These are phyloP conservation scores for Dicyrtomina minuta DNA, from an alignment of 2,888 invertebrate genomes.

Conservation along the genomic window DNA sequence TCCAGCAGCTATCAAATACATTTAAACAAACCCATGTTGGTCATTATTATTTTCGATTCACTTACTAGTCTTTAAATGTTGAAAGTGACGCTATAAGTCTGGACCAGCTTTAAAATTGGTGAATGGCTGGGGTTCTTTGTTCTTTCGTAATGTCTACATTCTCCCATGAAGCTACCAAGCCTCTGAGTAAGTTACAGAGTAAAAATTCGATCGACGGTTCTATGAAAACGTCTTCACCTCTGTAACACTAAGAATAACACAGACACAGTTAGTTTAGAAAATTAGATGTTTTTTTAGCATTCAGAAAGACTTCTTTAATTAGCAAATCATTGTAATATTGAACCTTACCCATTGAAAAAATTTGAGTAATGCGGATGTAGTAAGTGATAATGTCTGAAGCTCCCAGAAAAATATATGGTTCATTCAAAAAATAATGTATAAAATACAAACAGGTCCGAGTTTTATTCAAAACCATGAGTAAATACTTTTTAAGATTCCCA, in stretches of 20 bases:
- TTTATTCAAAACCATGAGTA: too few species aligned
- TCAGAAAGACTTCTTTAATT: background rate
- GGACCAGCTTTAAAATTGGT: slow-evolving; percentile 23
- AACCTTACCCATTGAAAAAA: slow-evolving; percentile 26
- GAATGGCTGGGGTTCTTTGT: slow-evolving; percentile 14
- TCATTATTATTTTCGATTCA: too few species aligned
- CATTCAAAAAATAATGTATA: background rate
- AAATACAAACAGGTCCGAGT: slow-evolving; percentile 16
- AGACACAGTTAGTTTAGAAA: background rate
- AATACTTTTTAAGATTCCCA: too few species aligned
- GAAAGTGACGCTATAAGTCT: too few species aligned
- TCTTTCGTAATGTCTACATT: background rate
- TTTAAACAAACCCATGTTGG: too few species aligned
- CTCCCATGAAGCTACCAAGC: background rate
- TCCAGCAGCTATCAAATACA: too few species aligned
- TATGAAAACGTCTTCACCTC: slow-evolving; percentile 18
- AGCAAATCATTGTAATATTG: background rate
- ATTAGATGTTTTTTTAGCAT: too few species aligned
- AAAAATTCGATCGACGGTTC: too few species aligned
- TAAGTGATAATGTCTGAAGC: slow-evolving; percentile 15
- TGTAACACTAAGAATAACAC: background rate
- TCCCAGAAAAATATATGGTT: too few species aligned
- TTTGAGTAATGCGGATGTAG: slow-evolving; percentile 22
- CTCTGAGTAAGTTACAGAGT: too few species aligned
- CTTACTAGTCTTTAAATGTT: too few species aligned